phyloP scores from a whole-genome alignment of 1,140 invertebrate species.

The Hycleus phaleratus region DNA sequence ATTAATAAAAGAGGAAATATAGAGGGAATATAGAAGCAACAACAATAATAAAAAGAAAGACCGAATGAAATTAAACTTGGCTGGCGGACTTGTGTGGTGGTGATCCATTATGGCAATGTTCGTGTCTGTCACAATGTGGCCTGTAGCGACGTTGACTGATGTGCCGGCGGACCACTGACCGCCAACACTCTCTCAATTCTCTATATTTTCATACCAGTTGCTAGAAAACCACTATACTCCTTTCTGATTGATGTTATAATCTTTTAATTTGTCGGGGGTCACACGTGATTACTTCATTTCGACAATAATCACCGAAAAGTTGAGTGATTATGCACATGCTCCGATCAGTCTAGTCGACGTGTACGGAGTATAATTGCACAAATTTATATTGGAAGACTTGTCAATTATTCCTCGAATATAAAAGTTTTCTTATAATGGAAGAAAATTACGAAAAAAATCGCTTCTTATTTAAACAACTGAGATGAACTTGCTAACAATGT shows the following conservation, averaged over 20 bases:
- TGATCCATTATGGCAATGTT: slow-evolving; percentile 16
- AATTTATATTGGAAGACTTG: too few relatives aligned
- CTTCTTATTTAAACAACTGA: not conserved
- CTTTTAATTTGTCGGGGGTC: slow-evolving; percentile 13
- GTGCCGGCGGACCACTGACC: slow-evolving; percentile 14
- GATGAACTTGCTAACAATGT: not conserved
- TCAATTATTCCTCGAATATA: too few relatives aligned
- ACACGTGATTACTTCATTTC: slow-evolving; percentile 13
- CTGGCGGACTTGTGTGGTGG: slow-evolving; percentile 7
- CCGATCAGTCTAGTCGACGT: too few relatives aligned
- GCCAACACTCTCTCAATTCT: slow-evolving; percentile 1
- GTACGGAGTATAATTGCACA: too few relatives aligned
- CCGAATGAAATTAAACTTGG: slow-evolving; percentile 13
- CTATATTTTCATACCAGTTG: not conserved
- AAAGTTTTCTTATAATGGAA: too few relatives aligned
- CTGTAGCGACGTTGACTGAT: slow-evolving; percentile 13
- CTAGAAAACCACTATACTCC: not conserved
- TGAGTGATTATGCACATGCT: too few relatives aligned
- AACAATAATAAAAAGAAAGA: not conserved
- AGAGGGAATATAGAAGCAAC: too few relatives aligned
- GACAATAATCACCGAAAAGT: too few relatives aligned
- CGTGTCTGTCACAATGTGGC: slow-evolving; percentile 11
- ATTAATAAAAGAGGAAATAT: too few relatives aligned
- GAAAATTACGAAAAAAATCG: not conserved
- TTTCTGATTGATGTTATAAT: slow-evolving; percentile 18